Conservation (phyloP, 2,797 vertebrate genomes). For the Microtus californicus region DNA sequence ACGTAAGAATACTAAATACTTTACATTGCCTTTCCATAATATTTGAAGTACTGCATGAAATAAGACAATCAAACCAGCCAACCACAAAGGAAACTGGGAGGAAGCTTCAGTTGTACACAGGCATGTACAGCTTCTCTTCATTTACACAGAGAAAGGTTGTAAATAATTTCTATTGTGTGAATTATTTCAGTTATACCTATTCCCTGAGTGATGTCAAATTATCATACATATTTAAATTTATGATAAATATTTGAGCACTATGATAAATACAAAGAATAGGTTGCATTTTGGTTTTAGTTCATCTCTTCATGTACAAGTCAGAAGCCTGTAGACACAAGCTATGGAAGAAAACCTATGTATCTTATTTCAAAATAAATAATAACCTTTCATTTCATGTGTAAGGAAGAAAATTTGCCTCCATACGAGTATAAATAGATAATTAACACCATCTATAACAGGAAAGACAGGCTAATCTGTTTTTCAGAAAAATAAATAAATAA, state of each 20-base stretch:
- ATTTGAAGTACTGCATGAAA: background rate
- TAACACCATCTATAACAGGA: background rate
- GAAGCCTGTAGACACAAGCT: background rate
- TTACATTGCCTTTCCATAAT: background rate
- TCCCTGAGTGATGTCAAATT: background rate
- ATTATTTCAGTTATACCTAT: background rate
- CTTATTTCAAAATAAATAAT: slow-evolving; percentile 21
- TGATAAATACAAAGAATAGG: background rate
- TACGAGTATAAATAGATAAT: background rate
- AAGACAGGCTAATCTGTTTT: background rate
- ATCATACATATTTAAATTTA: background rate
- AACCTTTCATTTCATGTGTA: background rate
- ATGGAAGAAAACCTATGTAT: background rate
- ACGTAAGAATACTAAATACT: background rate
- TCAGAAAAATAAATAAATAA: background rate
- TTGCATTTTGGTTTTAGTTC: background rate
- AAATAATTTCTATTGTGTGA: background rate
- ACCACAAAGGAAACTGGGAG: background rate
- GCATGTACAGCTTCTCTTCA: background rate
- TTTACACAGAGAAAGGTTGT: background rate
- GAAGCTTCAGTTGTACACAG: background rate
- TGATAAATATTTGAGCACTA: background rate
- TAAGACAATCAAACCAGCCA: background rate
- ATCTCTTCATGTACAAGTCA: background rate
- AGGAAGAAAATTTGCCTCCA: background rate